Evolutionary conservation across 1,140 invertebrate genomes (phyloP), one percentile per base, ranked within the genome.

Genomic region (Drosophila nikananu): DNA sequence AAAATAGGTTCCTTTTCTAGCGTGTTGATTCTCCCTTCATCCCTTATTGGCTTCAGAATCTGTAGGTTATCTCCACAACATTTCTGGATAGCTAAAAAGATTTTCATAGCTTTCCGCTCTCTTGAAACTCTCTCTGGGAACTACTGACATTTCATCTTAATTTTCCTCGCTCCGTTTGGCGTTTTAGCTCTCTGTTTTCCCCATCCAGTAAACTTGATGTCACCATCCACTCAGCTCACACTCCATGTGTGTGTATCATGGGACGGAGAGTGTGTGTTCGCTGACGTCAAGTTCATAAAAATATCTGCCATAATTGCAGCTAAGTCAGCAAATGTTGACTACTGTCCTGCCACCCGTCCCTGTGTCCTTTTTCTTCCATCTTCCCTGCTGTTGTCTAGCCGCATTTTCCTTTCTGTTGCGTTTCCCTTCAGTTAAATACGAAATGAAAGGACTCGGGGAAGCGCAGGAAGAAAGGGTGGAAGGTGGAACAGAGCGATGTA

Each of bases 221-320:
- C 44, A 30, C 25, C 12, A 35, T 55, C 23, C 5, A 30, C 32
- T 58, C 32, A 15, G 13, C 25, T 30, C 42, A n/a, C 12, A n/a
- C 15, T 27, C 42, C 35, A 3, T 27, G 23, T 39, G 77, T 51
- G 37, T 68, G 60, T 57, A 44, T 44, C 57, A 27, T 58, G 61
- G 54, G 52, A 39, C 58, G 21, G 15, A 27, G 62, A 48, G 44
- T 52, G 63, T 48, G 60, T 77, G 35, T 71, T 39, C 61, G 55
- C 55, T 80, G 73, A 70, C 81, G 60, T 78, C 67, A 77, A 84
- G 77, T 84, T 80, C 82, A 84, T 84, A 84, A 84, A 84, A 75
- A 84, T 84, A 83, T 83, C 72, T 77, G 41, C 66, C 76, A 80
- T 80, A 80, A 80, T 80, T 80, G 77, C 76, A 80, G 77, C 77